Evolutionary conservation across 2,113 vertebrate species (phyloP), one percentile per base, ranked within the genome.

Genomic region (Nestor notabilis): DNA sequence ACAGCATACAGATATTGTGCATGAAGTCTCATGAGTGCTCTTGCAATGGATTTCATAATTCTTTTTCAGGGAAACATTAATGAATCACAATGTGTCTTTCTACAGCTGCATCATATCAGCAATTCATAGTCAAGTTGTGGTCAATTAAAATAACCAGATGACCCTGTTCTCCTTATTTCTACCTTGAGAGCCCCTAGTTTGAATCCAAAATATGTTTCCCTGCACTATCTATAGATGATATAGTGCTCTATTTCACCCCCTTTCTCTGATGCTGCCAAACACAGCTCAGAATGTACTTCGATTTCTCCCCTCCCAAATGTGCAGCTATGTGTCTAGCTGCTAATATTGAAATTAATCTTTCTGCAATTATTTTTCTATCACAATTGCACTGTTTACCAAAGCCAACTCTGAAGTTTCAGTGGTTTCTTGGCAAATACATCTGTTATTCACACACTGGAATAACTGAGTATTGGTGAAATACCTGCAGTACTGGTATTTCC

Each of bases 41-140:
- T 94, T 66, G 47, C 37, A 83, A 93, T 56, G 83, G 53, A 83
- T 66, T 25, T 55, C 14, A 21, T 66, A 71, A 82, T 78, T 49
- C 49, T 90, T 92, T 88, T 95, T 88, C 31, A 58, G 76, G 75
- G 76, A 95, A 95, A 71, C 28, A 20, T 66, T 83, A 89, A 86
- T 81, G n/a, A 86, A 86, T 81, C 58, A 49, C 37, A 83, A 41
- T 83, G 39, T 61, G 56, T 77, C 58, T 90, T 91, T 92, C 61
- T 75, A 88, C 64, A 64, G 31, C 49, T 83, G 41, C 31, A 37
- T 58, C 17, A 3, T 90, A 94, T 85, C 75, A 85, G 52, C 85
- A 83, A 46, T 79, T 95, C 61, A 69, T 35, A 53, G 91, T 41
- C 71, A 92, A 63, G 44, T 56, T 65, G n/a, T 53, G 76, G 79